phyloP scores from a whole-genome alignment of 2,888 invertebrate genomes.

The Aspidiotus rigidus region DNA sequence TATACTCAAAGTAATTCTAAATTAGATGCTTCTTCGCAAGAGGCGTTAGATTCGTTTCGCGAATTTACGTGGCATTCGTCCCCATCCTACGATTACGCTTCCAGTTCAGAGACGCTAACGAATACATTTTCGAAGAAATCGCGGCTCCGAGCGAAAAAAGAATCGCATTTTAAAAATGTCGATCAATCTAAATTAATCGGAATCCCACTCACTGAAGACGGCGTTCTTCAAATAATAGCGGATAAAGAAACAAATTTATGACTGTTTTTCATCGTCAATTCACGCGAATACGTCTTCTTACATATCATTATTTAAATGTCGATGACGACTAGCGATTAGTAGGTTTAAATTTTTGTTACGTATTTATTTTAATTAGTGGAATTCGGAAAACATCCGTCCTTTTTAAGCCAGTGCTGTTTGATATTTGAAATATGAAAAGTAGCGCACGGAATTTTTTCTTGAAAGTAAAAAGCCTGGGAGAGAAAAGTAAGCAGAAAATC shows the following conservation, averaged over 20 bases:
- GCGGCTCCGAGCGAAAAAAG: background rate
- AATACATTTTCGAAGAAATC: conserved; percentile 16
- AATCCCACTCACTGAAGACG: conserved; percentile 25
- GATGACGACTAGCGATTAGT: too few species aligned
- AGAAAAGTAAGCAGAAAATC: too few species aligned
- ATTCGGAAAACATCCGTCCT: too few species aligned
- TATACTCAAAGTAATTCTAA: conserved; percentile 8
- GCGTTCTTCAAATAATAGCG: conserved; percentile 24
- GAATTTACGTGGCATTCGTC: conserved; percentile 15
- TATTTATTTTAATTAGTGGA: too few species aligned
- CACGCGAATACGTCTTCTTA: too few species aligned
- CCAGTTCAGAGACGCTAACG: conserved; percentile 14
- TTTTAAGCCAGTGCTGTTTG: too few species aligned
- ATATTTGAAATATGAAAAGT: too few species aligned
- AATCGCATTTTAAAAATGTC: conserved; percentile 24
- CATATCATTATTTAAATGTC: too few species aligned
- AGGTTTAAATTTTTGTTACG: too few species aligned
- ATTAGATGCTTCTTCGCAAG: conserved; percentile 16
- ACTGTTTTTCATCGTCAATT: background rate
- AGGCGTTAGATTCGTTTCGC: conserved; percentile 21
- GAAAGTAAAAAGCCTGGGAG: too few species aligned
- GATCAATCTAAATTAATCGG: conserved; percentile 26
- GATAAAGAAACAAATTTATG: conserved; percentile 25
- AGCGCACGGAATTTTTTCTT: too few species aligned
- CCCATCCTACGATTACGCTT: conserved; percentile 7